Base-by-base conservation (phyloP, 2,888 invertebrate species). In the Heliconius hortense region DNA sequence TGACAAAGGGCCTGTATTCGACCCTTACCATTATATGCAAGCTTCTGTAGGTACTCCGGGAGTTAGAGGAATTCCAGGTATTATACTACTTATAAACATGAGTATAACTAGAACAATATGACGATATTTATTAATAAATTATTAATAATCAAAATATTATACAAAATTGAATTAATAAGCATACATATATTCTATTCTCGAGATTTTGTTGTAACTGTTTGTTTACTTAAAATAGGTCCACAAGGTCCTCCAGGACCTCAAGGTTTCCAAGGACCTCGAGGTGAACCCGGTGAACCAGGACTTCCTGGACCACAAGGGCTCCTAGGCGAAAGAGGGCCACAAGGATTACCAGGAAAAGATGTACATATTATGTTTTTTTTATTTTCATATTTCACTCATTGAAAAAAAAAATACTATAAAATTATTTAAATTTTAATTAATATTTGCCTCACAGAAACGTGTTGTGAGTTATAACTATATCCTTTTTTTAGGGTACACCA, bases 231-330 rank as follows among this genome's bases (percentile, higher is more conserved):
- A 28, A 31, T 56, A 94, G 94, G 94, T 77, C 92, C 92, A 0
- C 92, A 92, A 84, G 94, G 94, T 8, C 93, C 93, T 1, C 92
- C 93, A 2, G 94, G 94, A 2, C 96, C 97, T 0, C 96, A 97
- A 89, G 98, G 98, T 21, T 97, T 97, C 81, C 97, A 97, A 93
- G 97, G 98, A 4, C 94, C 95, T 24, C 94, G 97, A 78, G 98
- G 98, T 66, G 97, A 97, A 80, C 92, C 96, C 2, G 97, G 97
- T 1, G 97, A 97, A 86, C 94, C 95, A 2, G 97, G 97, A 0
- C 87, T 95, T 13, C 90, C 95, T 0, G 97, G 97, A 18, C 93
- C 95, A 1, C 88, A 95, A 13, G 98, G 98, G 18, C 90, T 95
- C 4, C 89, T 94, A 0, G 97, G 97, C 0, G 94, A 96, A 77